Base-by-base conservation (phyloP, 2,113 vertebrate species). In the Asarcornis scutulata region DNA sequence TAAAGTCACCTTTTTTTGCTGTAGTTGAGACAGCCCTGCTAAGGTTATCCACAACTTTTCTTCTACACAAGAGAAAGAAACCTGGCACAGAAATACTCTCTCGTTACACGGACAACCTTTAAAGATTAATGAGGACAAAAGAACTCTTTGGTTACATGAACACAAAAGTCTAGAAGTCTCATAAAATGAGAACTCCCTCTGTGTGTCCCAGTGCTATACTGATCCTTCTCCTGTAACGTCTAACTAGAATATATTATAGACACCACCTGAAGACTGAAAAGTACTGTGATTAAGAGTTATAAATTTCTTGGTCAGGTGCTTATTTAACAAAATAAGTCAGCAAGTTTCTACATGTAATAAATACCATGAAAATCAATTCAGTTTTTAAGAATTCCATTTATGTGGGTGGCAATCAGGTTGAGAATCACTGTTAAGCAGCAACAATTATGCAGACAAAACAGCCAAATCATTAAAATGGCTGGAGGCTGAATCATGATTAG, bases 111-210 rank as follows among this genome's bases (percentile, higher is more conserved):
- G 86, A 56, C 46, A 83, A 94, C 55, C 56, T 90, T 94, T 83
- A 96, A 94, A 93, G 10, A 90, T 96, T 88, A 90, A 94, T 86
- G 46, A 95, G 79, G 88, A 96, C 94, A 95, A 97, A 97, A 95
- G 86, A 92, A 96, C 40, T 95, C 83, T 93, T 92, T 91, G 68
- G 80, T 94, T 93, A 95, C 83, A 88, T 81, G 80, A 92, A 93
- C 73, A 94, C 86, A 81, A 59, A 95, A 93, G 88, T 42, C 67
- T 79, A 64, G n/a, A 27, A 69, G 67, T 66, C 67, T 56, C 86
- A 16, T 22, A 72, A 87, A 94, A 73, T 13, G 79, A 79, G 71
- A 83, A 15, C 85, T 73, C 75, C 21, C 21, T 73, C 34, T 86
- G 29, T 56, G 81, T 78, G 34, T 29, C 66, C 46, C 44, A 50